Base-by-base conservation (phyloP, 2,797 vertebrate species). In the Sternarchorhynchus goeldii region DNA sequence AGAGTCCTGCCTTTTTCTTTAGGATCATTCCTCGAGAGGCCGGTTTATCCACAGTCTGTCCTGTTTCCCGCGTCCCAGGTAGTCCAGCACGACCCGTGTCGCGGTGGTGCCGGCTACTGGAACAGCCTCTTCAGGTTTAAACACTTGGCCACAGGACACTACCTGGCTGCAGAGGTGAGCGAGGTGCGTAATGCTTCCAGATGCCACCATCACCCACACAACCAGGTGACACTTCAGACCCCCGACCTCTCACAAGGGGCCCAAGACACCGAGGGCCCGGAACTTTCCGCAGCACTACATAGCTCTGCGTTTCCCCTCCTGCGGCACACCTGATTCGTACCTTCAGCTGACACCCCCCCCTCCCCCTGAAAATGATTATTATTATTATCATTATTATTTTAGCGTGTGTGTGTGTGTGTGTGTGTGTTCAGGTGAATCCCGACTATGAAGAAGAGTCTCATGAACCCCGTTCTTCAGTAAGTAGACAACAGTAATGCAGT, bases 81-180 rank as follows among this genome's bases (percentile, higher is more conserved):
- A 29, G 97, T 99, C 62, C 97, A 99, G 81, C 97, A 98, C 20
- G 97, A 99, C 86, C 97, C 97, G 0, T 99, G 97, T 68, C 92
- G 97, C 4, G 97, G 97, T 0, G 97, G 97, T 0, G 97, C 97
- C 0, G 97, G 97, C 0, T 98, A 99, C 86, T 99, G 97, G 97
- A 99, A 98, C 85, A 99, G 97, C 84, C 94, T 99, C 77, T 99
- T 99, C 88, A 94, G 97, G 67, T 99, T 99, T 91, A 99, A 99
- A 85, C 97, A 99, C 88, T 90, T 99, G 87, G 97, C 97, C 21
- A 99, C 97, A 0, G 97, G 97, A 77, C 95, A 96, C 87, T 98
- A 99, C 88, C 90, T 99, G 80, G 97, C 97, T 63, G 97, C 97
- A 77, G 97, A 99, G 95, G 97, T 98, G 86, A 84, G 95, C 79